Conservation (phyloP, 1,140 invertebrate genomes). For the honey bee (Apis mellifera) region Amel_HAv3.1 CM009938.2:8205001-8205500, state of each 20-base stretch:
- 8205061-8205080: constrained; percentile 66
- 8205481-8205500: constrained; percentile 79
- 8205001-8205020: constrained; percentile 32
- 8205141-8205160: constrained; percentile 92
- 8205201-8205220: constrained; percentile 87
- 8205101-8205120: constrained; percentile 76
- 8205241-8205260: constrained; percentile 74
- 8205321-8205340: constrained; percentile 54
- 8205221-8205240: constrained; percentile 78
- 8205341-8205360: constrained; percentile 74
- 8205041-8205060: constrained; percentile 54
- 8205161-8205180: constrained; percentile 96
- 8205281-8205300: constrained; percentile 64
- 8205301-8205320: constrained; percentile 42
- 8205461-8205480: constrained; percentile 79
- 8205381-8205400: constrained; percentile 73
- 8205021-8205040: constrained; percentile 31
- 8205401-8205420: constrained; percentile 82
- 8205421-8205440: constrained; percentile 83
- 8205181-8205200: constrained; percentile 96
- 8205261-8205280: constrained; percentile 76
- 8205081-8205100: constrained; percentile 68
- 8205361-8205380: constrained; percentile 61
- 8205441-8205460: constrained; percentile 82
- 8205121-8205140: constrained; percentile 88